Base-by-base conservation (phyloP, 2,113 vertebrate species). In the Cavia aperea region DNA sequence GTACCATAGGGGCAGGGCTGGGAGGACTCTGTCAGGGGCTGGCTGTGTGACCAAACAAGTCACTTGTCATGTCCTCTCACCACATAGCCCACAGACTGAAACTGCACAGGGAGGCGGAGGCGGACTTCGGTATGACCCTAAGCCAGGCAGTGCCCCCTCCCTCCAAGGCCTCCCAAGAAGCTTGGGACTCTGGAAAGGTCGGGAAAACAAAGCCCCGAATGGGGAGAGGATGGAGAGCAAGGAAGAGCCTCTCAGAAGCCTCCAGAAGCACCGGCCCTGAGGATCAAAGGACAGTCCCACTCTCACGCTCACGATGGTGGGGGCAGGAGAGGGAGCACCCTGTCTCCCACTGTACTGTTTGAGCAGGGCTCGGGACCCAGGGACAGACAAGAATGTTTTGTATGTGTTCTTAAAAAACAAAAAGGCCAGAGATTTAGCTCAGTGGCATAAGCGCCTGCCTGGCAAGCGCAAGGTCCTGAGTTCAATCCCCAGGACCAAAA, bases 141-240 rank as follows among this genome's bases (percentile, higher is more conserved):
- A 36, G 54, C n/a, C 24, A 73, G 79, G 33, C 88, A 9, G 58
- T 19, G 18, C 65, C n/a, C 70, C 31, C 92, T 70, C 77, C 81
- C 73, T 70, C 77, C 46, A 46, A 3, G 89, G 89, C 90, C 86
- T 92, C 89, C 58, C 63, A 72, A 90, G 93, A 91, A 93, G 95
- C 91, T 39, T 51, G 91, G 83, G 94, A 95, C 90, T 93, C 86
- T 94, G 89, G 62, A 93, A 94, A 94, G 94, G 79, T 79, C 36
- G 18, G 26, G 77, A 91, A 82, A 86, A 92, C 89, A 89, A 92
- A 92, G 86, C 75, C 51, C 23, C 1, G 49, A 21, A 68, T 26
- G 10, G 54, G 23, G 46, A n/a, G 36, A 39, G 18, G 63, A 49
- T 0, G 15, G 49, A 77, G 43, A 19, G 13, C 4, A 1, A 49